phyloP scores from a whole-genome alignment of 1,140 invertebrate genomes.

The Drosophila elegans region DNA sequence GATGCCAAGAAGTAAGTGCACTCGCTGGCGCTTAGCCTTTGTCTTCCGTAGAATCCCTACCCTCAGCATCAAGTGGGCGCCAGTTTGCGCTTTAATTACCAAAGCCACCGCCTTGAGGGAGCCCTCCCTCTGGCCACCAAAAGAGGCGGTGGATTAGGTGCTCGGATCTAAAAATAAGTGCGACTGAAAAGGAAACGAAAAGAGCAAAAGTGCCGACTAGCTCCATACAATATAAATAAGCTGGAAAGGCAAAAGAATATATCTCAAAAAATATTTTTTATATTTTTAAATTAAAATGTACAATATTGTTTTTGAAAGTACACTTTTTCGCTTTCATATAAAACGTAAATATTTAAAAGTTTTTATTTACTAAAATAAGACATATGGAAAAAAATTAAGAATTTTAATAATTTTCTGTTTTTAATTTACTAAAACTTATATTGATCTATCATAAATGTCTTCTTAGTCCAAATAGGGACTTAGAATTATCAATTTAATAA shows the following conservation, averaged over 20 bases:
- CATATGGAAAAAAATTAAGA: too few relatives aligned
- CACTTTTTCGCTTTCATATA: too few relatives aligned
- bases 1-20: conserved; percentile 83
- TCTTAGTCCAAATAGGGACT: too few relatives aligned
- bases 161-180: conserved; percentile 41
- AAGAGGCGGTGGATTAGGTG: conserved; percentile 32
- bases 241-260: neutral
- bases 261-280: neutral
- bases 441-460: too few relatives aligned
- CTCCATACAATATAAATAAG: conserved; percentile 11
- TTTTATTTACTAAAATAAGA: too few relatives aligned
- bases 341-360: too few relatives aligned
- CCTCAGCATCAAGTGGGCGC: conserved; percentile 28
- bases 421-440: too few relatives aligned
- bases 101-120: conserved; percentile 8
- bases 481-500: too few relatives aligned
- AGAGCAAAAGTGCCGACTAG: conserved; percentile 23
- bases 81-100: conserved; percentile 45
- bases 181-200: conserved; percentile 19
- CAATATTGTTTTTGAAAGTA: too few relatives aligned
- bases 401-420: too few relatives aligned
- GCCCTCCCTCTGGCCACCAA: neutral
- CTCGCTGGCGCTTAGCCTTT: conserved; percentile 20
- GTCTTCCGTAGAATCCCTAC: conserved; percentile 1
- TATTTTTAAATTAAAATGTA: too few relatives aligned